Base-by-base conservation (phyloP, 1,140 invertebrate genomes). In the Periplaneta americana region DNA sequence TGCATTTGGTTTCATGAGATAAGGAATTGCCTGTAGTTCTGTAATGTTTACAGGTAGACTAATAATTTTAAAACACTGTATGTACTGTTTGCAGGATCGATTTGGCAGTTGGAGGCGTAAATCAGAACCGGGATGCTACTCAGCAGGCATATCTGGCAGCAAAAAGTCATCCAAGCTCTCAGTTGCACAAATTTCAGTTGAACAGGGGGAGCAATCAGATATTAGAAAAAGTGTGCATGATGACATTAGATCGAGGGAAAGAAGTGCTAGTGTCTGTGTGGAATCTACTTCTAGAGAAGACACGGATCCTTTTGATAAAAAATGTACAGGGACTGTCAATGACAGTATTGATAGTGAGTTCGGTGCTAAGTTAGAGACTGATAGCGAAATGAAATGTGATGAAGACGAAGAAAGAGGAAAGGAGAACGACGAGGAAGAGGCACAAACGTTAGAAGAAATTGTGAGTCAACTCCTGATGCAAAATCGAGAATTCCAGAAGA, bases 401-500 rank as follows among this genome's bases (percentile, higher is more conserved):
- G 22, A n/a, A 9, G 76, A 15, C 17, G 35, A 9, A 15, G 75
- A 34, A 6, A 31, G 13, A 31, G 31, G 34, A 15, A n/a, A 75
- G 32, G 32, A 75, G 34, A 17, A 31, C 13, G 22, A 34, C 8
- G 32, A 34, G 75, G 32, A 34, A 33, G 28, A 75, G 31, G 34
- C 85, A 82, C 90, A 92, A 87, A 94, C 92, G 1, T 88, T 95
- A 37, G 94, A 95, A 84, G 92, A 95, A 85, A 96, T 97, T 36
- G 95, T 97, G 33, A 92, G 94, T 22, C 94, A 96, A 86, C 89
- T 97, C 31, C 88, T 97, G 2, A 94, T 96, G 91, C 93, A 96
- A 85, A 96, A 95, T 85, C 91, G 94, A 84, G 95, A 96, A 84
- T 96, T 96, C 82, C 94, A 96, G 83, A 93, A 93, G 81, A 90